Percentiles rank a stretch among this genome's conserved stretches.
Conservation (phyloP, 2,888 invertebrate species). For the Eilema depressum region DNA sequence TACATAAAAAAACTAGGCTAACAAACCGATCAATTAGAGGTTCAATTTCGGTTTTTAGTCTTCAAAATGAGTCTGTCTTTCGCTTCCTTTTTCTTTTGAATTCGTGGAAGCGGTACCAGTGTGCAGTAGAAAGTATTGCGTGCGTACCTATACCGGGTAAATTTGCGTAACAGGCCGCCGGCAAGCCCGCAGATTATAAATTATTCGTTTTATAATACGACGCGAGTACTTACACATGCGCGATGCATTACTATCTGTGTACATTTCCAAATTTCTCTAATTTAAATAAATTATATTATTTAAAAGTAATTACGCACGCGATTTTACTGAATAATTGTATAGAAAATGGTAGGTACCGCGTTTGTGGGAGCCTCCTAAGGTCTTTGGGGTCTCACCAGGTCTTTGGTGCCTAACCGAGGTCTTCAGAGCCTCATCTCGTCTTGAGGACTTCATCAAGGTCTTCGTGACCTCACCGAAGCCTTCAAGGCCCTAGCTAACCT, state of each 20-base stretch:
- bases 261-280: constrained; percentile 4
- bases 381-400: too few species aligned
- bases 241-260: neutral
- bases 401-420: too few species aligned
- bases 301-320: neutral
- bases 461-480: too few species aligned
- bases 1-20: too few species aligned
- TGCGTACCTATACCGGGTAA: neutral
- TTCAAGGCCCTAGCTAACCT: too few species aligned
- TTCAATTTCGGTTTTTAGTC: too few species aligned
- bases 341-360: too few species aligned
- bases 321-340: neutral
- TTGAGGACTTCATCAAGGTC: too few species aligned
- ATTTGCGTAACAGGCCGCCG: constrained; percentile 11
- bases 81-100: neutral
- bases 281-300: neutral
- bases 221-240: constrained; percentile 1
- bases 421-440: too few species aligned
- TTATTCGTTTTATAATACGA: constrained; percentile 7
- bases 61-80: neutral
- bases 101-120: neutral
- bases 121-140: constrained; percentile 8
- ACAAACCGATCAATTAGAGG: too few species aligned
- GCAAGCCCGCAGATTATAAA: constrained; percentile 15
- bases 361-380: too few species aligned